Evolutionary conservation across 2,113 vertebrate genomes (phyloP).

Genomic region (Desmodus rotundus): DNA sequence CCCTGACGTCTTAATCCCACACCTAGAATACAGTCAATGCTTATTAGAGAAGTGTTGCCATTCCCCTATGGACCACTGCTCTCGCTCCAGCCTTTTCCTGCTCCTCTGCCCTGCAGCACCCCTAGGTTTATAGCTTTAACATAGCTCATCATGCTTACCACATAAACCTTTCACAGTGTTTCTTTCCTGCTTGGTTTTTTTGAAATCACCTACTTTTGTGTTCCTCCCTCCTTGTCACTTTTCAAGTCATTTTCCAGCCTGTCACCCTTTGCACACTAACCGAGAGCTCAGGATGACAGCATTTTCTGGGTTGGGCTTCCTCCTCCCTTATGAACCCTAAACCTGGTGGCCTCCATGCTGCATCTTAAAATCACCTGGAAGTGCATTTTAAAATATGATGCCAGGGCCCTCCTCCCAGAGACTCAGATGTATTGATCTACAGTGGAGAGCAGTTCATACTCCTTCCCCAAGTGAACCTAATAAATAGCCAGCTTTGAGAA

Average conservation of each 20-base stretch:
- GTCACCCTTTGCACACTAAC: background rate
- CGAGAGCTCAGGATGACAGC: background rate
- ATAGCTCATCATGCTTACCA: rapidly evolving
- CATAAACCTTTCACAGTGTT: rapidly evolving
- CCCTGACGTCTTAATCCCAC: background rate
- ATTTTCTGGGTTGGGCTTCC: background rate
- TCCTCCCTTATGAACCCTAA: background rate
- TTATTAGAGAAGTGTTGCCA: rapidly evolving
- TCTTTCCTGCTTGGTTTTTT: background rate
- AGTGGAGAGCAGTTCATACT: background rate
- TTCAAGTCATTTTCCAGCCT: background rate
- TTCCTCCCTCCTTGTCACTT: background rate
- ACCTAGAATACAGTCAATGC: rapidly evolving
- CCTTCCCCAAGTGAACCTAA: background rate
- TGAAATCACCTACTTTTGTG: background rate
- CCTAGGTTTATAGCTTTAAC: background rate
- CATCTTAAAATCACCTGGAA: background rate
- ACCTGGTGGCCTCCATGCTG: background rate
- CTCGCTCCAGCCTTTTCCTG: background rate
- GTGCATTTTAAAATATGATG: background rate
- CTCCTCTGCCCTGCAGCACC: rapidly evolving
- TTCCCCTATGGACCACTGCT: rapidly evolving
- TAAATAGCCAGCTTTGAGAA: background rate
- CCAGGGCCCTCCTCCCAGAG: background rate
- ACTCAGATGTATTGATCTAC: background rate